Conservation (phyloP, 1,140 invertebrate species). For the Hyles vespertilio region DNA sequence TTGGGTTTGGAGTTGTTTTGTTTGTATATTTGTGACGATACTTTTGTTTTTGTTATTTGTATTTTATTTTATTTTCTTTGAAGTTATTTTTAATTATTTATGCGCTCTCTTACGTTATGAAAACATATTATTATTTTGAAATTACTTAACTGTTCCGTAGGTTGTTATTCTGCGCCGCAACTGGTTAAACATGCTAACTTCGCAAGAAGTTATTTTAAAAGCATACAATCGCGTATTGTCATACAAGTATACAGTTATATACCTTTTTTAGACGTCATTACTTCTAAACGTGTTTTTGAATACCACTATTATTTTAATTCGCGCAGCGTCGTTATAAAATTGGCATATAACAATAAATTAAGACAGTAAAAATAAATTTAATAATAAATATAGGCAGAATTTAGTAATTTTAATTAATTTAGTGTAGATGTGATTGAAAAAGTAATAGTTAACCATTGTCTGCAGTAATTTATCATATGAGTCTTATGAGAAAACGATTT, state of each 20-base stretch:
- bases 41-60: neutral
- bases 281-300: too few relatives aligned
- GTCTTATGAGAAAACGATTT: constrained; percentile 21
- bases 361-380: too few relatives aligned
- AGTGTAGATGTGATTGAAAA: too few relatives aligned
- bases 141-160: constrained; percentile 22
- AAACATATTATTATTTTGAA: constrained; percentile 7
- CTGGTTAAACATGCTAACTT: constrained; percentile 35
- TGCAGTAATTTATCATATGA: neutral
- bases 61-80: too few relatives aligned
- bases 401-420: too few relatives aligned
- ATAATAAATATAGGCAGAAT: too few relatives aligned
- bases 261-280: neutral
- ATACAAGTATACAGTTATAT: neutral
- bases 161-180: constrained; percentile 25
- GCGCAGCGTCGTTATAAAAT: too few relatives aligned
- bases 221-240: constrained; percentile 26
- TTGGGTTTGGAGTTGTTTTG: constrained; percentile 1
- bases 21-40: neutral
- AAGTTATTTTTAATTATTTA: too few relatives aligned
- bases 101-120: neutral
- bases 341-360: too few relatives aligned
- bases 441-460: too few relatives aligned
- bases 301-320: too few relatives aligned
- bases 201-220: constrained; percentile 26